phyloP scores from a whole-genome alignment of 1,140 invertebrate species.

The Drosophila orosa region DNA sequence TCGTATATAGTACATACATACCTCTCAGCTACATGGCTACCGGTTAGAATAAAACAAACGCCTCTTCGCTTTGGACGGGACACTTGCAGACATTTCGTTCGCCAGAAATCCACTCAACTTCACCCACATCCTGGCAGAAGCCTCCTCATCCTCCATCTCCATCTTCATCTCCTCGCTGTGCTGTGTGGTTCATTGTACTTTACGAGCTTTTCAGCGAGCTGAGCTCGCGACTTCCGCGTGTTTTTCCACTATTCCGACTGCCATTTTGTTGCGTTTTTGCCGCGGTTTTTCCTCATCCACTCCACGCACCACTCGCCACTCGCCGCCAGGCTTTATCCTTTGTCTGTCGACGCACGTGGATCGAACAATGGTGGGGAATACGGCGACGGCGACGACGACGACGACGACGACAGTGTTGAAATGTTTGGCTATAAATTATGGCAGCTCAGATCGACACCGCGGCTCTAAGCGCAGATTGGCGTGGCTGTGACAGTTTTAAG shows the following conservation, averaged over 20 bases:
- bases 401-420: constrained; percentile 47
- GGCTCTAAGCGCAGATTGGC: constrained; percentile 46
- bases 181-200: constrained; percentile 76
- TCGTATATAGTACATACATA: not conserved
- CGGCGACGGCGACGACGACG: not conserved
- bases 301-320: constrained; percentile 2
- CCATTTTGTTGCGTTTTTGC: constrained; percentile 75
- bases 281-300: constrained; percentile 19
- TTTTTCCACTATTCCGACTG: constrained; percentile 52
- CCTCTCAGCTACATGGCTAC: constrained; percentile 37
- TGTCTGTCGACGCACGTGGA: constrained; percentile 46
- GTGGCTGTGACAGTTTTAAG: constrained; percentile 34
- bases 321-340: constrained; percentile 15
- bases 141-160: constrained; percentile 4
- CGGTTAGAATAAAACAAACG: constrained; percentile 58
- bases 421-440: constrained; percentile 80
- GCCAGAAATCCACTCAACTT: constrained; percentile 70
- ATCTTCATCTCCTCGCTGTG: constrained; percentile 10
- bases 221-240: constrained; percentile 64
- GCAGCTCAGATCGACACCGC: constrained; percentile 38
- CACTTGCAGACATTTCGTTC: constrained; percentile 56
- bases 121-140: constrained; percentile 37
- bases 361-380: constrained; percentile 64
- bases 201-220: constrained; percentile 56
- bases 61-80: constrained; percentile 28